Percentiles rank a stretch among this genome's conserved stretches.
Conservation (phyloP, 2,797 vertebrate species). For the Lepidocolaptes lacrymiger region DNA sequence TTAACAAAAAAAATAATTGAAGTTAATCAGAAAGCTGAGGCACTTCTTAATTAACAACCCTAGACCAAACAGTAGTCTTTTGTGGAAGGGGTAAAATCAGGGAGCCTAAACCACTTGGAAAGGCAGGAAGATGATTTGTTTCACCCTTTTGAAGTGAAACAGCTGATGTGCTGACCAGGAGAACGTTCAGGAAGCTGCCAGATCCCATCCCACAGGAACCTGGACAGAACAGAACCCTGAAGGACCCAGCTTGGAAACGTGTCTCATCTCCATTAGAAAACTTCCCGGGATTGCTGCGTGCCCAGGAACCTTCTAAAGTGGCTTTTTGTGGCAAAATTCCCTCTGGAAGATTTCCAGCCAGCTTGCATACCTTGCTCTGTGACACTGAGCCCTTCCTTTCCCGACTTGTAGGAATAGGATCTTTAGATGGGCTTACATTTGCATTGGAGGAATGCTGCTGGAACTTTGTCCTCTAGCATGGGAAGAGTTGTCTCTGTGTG, state of each 20-base stretch:
- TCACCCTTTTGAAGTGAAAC: background rate
- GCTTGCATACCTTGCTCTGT: background rate
- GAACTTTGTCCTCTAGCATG: conserved; percentile 24
- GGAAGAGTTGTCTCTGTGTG: conserved; percentile 31
- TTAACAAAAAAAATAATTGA: background rate
- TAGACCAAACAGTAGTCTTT: background rate
- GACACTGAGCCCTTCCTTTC: background rate
- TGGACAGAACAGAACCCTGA: background rate
- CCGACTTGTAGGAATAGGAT: background rate
- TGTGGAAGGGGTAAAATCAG: background rate
- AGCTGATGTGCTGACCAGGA: background rate
- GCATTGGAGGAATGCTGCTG: conserved; percentile 11
- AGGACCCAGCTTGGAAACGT: background rate
- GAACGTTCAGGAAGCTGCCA: background rate
- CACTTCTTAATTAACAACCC: background rate
- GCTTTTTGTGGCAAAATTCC: background rate
- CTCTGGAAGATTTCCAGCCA: background rate
- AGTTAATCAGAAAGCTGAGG: background rate
- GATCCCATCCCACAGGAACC: background rate
- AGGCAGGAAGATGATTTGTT: background rate
- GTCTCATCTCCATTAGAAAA: background rate
- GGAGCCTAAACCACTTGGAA: background rate
- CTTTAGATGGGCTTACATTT: background rate
- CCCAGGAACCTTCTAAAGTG: background rate
- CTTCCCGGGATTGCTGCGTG: background rate